Evolutionary conservation across 2,888 invertebrate genomes (phyloP), one percentile per base, ranked within the genome.

Genomic region (Galeruca laticollis): DNA sequence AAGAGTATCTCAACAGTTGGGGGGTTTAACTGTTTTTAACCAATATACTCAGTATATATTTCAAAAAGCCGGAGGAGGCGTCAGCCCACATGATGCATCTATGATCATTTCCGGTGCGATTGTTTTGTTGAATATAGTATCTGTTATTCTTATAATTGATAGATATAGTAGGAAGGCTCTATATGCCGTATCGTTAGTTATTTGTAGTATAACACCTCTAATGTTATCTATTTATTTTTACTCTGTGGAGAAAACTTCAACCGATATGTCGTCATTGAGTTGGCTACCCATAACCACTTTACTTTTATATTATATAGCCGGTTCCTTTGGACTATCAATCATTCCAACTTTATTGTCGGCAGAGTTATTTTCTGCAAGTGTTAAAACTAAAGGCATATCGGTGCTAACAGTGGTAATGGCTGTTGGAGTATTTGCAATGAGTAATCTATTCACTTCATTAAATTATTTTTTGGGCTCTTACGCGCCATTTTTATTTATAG

Each of bases 201-300:
- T 78, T 8, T 78, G 76, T 47, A 74, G 72, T 33, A 10, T 79
- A 5, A 68, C 76, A 8, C 68, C 61, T 20, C 11, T 51, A 11
- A 8, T 43, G 5, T 11, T 61, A 3, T 66, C 78, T 0, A 66
- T 75, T 18, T 82, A 80, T 64, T 82, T 81, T 70, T 26, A 21
- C 4, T n/a, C n/a, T n/a, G n/a, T n/a, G n/a, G n/a, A n/a, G n/a
- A n/a, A n/a, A n/a, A n/a, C n/a, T n/a, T n/a, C n/a, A n/a, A n/a
- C n/a, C n/a, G n/a, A n/a, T n/a, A n/a, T n/a, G n/a, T n/a, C n/a
- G n/a, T n/a, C n/a, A n/a, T 35, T 79, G 0, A 73, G 75, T 8
- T 83, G 82, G 82, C 71, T 84, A 62, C 84, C 84, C 4, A 33
- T 83, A 5, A 74, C 73, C 9, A 80, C 80, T 74, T 15, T 84